These are phyloP conservation scores for Gymnosoma rotundatum DNA, from an alignment of 2,888 invertebrate genomes.

Conservation along the genomic window DNA sequence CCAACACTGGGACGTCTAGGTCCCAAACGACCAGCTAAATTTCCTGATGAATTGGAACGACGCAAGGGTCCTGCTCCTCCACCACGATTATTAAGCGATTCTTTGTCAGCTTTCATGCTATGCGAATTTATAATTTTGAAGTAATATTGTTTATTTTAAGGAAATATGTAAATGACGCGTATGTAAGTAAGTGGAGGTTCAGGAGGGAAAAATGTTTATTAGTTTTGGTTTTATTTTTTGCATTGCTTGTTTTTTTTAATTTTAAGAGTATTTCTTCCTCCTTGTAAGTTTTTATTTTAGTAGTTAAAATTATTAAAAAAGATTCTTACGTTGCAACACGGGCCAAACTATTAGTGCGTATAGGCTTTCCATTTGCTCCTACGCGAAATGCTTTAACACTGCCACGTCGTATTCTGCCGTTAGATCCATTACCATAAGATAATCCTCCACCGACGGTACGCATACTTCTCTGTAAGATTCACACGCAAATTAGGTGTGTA, in stretches of 20 bases:
- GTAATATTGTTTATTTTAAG: constrained; percentile 59
- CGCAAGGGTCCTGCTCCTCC: constrained; percentile 72
- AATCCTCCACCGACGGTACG: constrained; percentile 75
- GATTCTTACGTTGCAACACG: constrained; percentile 82
- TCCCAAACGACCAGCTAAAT: constrained; percentile 78
- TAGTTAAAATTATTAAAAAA: constrained; percentile 41
- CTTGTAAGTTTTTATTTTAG: constrained; percentile 10
- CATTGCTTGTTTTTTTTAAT: neutral
- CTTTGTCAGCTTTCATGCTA: constrained; percentile 82
- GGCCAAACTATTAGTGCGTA: constrained; percentile 79
- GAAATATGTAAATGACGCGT: constrained; percentile 47
- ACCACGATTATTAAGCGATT: constrained; percentile 72
- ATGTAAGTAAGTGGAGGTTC: constrained; percentile 30
- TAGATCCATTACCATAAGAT: constrained; percentile 72
- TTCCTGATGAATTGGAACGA: constrained; percentile 77
- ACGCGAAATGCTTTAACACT: constrained; percentile 79
- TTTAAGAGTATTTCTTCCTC: constrained; percentile 52
- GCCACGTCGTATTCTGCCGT: constrained; percentile 75
- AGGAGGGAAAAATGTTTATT: constrained; percentile 41
- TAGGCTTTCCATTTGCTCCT: constrained; percentile 79
- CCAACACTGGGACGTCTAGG: constrained; percentile 74
- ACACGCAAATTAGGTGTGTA: constrained; percentile 75
- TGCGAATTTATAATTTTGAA: constrained; percentile 68
- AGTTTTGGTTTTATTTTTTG: constrained; percentile 24
- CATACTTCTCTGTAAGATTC: constrained; percentile 82